Evolutionary conservation across 2,888 invertebrate genomes (phyloP).

Genomic region (Blastobasis adustella): DNA sequence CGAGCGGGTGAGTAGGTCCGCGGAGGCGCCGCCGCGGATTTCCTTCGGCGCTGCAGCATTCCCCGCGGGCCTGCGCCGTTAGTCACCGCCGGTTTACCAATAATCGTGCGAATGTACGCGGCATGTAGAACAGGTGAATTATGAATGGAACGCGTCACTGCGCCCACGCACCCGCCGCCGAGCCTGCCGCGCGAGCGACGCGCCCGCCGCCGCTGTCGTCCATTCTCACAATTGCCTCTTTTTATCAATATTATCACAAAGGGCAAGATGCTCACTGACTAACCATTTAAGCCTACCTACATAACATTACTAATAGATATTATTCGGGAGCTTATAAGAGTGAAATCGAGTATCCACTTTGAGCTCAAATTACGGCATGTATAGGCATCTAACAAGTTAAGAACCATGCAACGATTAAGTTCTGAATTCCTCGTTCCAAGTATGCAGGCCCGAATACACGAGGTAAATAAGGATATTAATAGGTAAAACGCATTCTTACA

Average conservation of each 20-base stretch:
- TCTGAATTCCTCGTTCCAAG: no score
- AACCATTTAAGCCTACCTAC: no score
- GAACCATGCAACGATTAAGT: no score
- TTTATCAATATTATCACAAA: background rate
- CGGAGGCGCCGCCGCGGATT: constrained; percentile 63
- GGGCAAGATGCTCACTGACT: no score
- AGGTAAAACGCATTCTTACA: no score
- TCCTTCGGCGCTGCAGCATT: constrained; percentile 66
- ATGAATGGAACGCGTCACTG: constrained; percentile 56
- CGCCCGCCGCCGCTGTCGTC: constrained; percentile 16
- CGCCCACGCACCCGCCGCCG: constrained; percentile 20
- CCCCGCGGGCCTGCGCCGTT: constrained; percentile 49
- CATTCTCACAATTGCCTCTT: constrained; percentile 6
- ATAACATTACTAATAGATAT: no score
- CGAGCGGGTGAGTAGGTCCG: constrained; percentile 32
- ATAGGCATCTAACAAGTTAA: no score
- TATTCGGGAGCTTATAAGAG: no score
- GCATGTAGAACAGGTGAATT: constrained; percentile 51
- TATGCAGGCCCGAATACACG: no score
- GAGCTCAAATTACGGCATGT: no score
- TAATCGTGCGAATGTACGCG: constrained; percentile 40
- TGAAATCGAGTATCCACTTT: no score
- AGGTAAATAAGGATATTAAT: no score
- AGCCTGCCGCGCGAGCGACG: constrained; percentile 16
- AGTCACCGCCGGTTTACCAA: constrained; percentile 43